Conservation (phyloP, 2,888 invertebrate species). For the Nomada goodeniana region DNA sequence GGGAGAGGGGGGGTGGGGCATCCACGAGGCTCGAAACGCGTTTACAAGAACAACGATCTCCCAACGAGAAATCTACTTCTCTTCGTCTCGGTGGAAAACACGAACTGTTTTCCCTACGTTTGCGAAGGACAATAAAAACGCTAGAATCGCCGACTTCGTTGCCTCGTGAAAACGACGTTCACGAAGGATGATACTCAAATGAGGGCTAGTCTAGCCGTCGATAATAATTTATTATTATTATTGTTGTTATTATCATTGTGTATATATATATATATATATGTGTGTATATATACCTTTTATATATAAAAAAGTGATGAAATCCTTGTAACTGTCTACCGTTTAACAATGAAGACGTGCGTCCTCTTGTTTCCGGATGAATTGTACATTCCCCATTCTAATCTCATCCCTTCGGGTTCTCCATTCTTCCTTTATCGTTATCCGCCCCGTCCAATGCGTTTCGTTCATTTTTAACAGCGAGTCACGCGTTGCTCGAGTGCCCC, state of each 20-base stretch:
- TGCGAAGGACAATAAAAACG: conserved; percentile 37
- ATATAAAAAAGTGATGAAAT: conserved; percentile 79
- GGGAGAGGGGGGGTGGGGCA: conserved; percentile 3
- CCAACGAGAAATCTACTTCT: conserved; percentile 2
- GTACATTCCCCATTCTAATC: conserved; percentile 22
- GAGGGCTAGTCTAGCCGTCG: conserved; percentile 66
- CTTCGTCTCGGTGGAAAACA: background rate
- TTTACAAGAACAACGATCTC: conserved; percentile 21
- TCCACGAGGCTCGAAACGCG: conserved; percentile 39
- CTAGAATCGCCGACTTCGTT: conserved; percentile 22
- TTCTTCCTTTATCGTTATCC: conserved; percentile 12
- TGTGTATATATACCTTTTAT: conserved; percentile 60
- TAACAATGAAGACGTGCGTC: conserved; percentile 72
- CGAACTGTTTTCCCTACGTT: conserved; percentile 18
- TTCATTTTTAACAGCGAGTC: conserved; percentile 37
- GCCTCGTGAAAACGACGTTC: conserved; percentile 40
- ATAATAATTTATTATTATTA: conserved; percentile 63
- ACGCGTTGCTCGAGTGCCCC: conserved; percentile 34
- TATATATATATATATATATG: conserved; percentile 49
- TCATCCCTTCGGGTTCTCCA: conserved; percentile 11
- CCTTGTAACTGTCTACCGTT: conserved; percentile 77
- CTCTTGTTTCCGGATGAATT: conserved; percentile 44
- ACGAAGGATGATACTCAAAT: conserved; percentile 54
- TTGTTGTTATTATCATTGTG: conserved; percentile 58
- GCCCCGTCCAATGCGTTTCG: conserved; percentile 34